Evolutionary conservation across 2,113 vertebrate species (phyloP).

Genomic region (Cnemophilus loriae): DNA sequence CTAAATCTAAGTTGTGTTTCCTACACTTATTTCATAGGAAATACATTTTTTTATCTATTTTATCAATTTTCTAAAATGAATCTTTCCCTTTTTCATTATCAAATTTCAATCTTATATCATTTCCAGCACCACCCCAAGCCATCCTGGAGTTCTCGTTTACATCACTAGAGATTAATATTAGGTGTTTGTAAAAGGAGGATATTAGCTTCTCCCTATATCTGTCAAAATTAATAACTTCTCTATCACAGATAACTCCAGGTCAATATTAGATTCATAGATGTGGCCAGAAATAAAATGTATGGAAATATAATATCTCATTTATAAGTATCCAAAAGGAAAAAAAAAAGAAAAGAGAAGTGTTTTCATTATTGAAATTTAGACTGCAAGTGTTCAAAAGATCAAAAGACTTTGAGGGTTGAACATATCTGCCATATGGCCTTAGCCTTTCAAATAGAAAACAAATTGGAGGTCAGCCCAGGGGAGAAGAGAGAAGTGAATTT

Average conservation of each 20-base stretch:
- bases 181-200: conserved; percentile 81
- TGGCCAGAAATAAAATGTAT: conserved; percentile 78
- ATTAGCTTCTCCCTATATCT: conserved; percentile 83
- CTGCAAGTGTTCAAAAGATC: conserved; percentile 71
- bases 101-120: conserved; percentile 71
- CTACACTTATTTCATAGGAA: conserved; percentile 48
- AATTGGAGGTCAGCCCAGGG: conserved; percentile 33
- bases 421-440: conserved; percentile 62
- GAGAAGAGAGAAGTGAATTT: conserved; percentile 22
- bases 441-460: conserved; percentile 52
- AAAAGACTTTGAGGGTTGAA: conserved; percentile 67
- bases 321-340: conserved; percentile 49
- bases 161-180: conserved; percentile 79
- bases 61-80: conserved; percentile 73
- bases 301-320: conserved; percentile 81
- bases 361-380: conserved; percentile 69
- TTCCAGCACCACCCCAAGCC: conserved; percentile 64
- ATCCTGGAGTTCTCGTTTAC: conserved; percentile 69
- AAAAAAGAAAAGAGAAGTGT: neutral
- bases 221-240: conserved; percentile 85
- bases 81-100: conserved; percentile 74
- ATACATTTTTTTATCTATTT: conserved; percentile 66
- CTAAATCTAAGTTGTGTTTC: conserved; percentile 11
- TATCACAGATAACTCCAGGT: conserved; percentile 80
- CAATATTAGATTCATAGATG: conserved; percentile 82